Percentiles rank a stretch among this genome's conserved stretches.
Conservation (phyloP, 2,888 invertebrate genomes). For the Craniophora ligustri region DNA sequence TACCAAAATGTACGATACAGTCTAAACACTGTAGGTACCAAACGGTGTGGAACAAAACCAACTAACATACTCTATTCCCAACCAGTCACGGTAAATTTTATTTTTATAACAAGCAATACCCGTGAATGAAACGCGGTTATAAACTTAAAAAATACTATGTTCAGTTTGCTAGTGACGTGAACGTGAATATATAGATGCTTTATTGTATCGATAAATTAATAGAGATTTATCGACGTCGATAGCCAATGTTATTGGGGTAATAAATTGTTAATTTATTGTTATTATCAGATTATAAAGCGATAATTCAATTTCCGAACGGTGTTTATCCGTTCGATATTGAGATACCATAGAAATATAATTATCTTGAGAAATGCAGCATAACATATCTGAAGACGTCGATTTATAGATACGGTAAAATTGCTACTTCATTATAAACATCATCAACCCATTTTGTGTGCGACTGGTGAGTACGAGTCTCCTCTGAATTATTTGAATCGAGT, state of each 20-base stretch:
- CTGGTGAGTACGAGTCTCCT: no score
- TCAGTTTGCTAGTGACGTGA: slow-evolving; percentile 64
- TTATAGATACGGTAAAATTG: no score
- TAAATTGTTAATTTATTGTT: slow-evolving; percentile 43
- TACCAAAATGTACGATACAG: slow-evolving; percentile 12
- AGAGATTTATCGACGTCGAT: slow-evolving; percentile 29
- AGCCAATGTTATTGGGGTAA: slow-evolving; percentile 25
- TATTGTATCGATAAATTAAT: slow-evolving; percentile 29
- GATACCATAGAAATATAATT: slow-evolving; percentile 15
- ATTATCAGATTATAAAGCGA: slow-evolving; percentile 36
- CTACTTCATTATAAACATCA: no score
- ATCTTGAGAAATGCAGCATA: slow-evolving; percentile 13
- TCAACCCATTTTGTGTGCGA: no score
- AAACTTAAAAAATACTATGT: slow-evolving; percentile 71
- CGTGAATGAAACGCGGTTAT: slow-evolving; percentile 69
- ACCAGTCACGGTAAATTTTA: slow-evolving; percentile 66
- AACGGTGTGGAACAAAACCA: slow-evolving; percentile 31
- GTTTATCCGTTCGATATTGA: slow-evolving; percentile 22
- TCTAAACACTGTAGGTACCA: slow-evolving; percentile 43
- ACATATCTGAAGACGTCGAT: no score
- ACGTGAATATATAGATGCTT: slow-evolving; percentile 1
- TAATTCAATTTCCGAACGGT: slow-evolving; percentile 31
- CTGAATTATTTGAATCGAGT: no score
- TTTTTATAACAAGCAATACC: slow-evolving; percentile 63
- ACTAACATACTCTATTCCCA: slow-evolving; percentile 53